Base-by-base conservation (phyloP, 2,888 invertebrate genomes). In the Aspidiotus destructor region DNA sequence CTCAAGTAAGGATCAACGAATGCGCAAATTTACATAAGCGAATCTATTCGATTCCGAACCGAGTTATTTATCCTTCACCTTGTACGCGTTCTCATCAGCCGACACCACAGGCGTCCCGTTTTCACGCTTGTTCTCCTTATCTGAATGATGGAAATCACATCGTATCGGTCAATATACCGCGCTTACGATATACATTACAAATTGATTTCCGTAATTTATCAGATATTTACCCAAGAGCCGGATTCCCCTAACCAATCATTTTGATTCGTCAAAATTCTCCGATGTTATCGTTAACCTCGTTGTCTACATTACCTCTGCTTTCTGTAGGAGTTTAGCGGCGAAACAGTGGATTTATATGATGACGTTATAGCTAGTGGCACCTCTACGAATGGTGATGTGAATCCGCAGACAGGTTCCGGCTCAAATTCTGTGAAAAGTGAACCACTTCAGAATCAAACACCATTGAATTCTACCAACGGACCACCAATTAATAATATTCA, bases 341-440 rank as follows among this genome's bases (percentile, higher is more conserved):
- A 69, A 55, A 61, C 69, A 75, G 92, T 92, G 72, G 95, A 96
- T 81, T 83, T 96, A 69, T 96, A 96, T 78, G 94, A 96, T 80
- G 95, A 95, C 80, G 95, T 95, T 73, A 90, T 95, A 74, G 87
- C 93, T 65, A 86, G 92, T 41, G 60, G 58, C 15, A 60, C 58
- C 40, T 67, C 67, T 11, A 28, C 67, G 15, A 67, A 67, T 44
- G 67, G 67, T 5, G 67, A 67, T 48, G 60, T 67, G n/a, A 67
- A 67, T 16, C 67, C 67, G 8, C 58, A 57, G 16, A n/a, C 58
- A 8, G 58, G 60, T 48, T 58, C 67, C 11, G 58, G 57, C 9
- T 58, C 67, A 0, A 67, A 58, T 60, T 58, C 67, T 10, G 60
- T 67, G 11, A 57, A 64, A 41, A 70, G 42, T 55, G 67, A 68